phyloP scores from a whole-genome alignment of 2,888 invertebrate species.

The Polydesmus complanatus region DNA sequence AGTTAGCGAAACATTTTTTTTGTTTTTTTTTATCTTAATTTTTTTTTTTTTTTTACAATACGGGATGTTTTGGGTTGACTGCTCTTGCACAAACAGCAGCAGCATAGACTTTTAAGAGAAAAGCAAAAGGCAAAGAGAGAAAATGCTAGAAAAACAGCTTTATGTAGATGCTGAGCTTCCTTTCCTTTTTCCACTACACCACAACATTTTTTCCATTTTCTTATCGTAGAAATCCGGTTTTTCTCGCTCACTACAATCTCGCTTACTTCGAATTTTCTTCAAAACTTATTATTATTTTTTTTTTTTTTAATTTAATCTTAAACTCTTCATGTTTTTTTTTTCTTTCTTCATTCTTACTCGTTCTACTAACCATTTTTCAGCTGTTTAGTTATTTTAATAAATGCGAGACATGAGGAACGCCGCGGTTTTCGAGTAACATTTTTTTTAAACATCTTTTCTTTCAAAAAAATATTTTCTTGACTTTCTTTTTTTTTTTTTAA shows the following conservation, averaged over 20 bases:
- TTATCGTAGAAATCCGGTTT: background rate
- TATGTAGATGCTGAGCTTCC: background rate
- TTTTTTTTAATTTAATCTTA: background rate
- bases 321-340: background rate
- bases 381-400: too few relatives aligned
- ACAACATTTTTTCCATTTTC: background rate
- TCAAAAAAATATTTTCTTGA: too few relatives aligned
- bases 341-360: too few relatives aligned
- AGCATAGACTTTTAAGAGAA: background rate
- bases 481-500: too few relatives aligned
- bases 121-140: background rate
- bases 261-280: background rate
- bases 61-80: background rate
- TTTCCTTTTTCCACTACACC: too few relatives aligned
- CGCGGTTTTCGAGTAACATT: too few relatives aligned
- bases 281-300: background rate
- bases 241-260: too few relatives aligned
- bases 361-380: too few relatives aligned
- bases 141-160: background rate
- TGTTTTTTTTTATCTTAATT: too few relatives aligned
- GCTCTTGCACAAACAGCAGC: background rate
- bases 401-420: too few relatives aligned
- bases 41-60: background rate
- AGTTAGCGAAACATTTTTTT: background rate
- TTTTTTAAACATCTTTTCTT: too few relatives aligned